Base-by-base conservation (phyloP, 2,797 vertebrate genomes). In the Lithobates sylvaticus region DNA sequence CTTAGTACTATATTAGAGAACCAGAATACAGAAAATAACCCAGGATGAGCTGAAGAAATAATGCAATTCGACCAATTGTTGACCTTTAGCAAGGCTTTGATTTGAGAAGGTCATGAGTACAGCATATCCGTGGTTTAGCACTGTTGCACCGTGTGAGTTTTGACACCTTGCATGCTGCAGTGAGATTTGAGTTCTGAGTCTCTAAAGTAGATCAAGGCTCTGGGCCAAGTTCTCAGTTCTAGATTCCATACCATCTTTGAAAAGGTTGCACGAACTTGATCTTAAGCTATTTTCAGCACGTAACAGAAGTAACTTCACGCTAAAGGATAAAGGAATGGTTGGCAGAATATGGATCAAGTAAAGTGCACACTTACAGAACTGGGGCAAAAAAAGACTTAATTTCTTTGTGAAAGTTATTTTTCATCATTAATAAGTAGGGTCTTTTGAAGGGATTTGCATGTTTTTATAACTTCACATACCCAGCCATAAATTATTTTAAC, bases 381-480 rank as follows among this genome's bases (percentile, higher is more conserved):
- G 1, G 50, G 50, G 21, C 21, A 61, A 61, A 61, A 61, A 23
- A 61, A 54, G 7, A 61, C 54, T 2, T 61, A 5, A 1, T 12
- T 61, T n/a, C 54, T 23, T n/a, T 8, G 6, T 54, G 7, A 61
- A 61, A 8, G 21, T 23, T 61, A 0, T 8, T 61, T 61, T 61
- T 61, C 21, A 61, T 61, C 54, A 16, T 54, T 54, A 13, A 54
- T 54, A 61, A 61, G 54, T 54, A 61, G 8, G 21, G 21, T 23
- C 54, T 29, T 67, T 67, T 78, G 54, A 21, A 21, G 10, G 65
- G 10, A 67, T 10, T 27, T 42, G 5, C 5, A 5, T 86, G 74
- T 78, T 86, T 71, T 72, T 34, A 78, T 32, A 86, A 16, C 54
- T 78, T 39, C 23, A 72, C 67, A 77, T 83, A 77, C 80, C 26